Base-by-base conservation (phyloP, 2,888 invertebrate species). In the Lycocerus yunnanus region DNA sequence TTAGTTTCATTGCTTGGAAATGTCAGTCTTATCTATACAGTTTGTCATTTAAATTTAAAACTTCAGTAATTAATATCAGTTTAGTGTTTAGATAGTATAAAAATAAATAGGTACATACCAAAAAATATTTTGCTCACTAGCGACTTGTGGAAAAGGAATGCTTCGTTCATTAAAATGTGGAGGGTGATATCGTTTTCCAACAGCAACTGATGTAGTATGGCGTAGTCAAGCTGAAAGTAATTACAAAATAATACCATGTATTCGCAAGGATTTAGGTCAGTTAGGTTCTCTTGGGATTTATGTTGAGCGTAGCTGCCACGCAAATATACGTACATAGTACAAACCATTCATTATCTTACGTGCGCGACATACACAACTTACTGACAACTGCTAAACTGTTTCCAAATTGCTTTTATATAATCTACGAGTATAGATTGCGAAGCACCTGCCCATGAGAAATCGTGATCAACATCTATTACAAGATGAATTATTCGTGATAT, bases 131-230 rank as follows among this genome's bases (percentile, higher is more conserved):
- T 94, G 72, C 91, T 90, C 6, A 92, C 90, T 60, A 93, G 90
- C 76, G 91, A 90, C 85, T 93, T 95, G 67, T 93, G 92, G 77
- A 95, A 89, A 72, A 90, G 90, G 84, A 96, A 95, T 80, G 95
- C 93, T 11, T 92, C 92, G 82, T 95, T 92, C 91, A 95, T 95
- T 24, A 97, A 85, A 75, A 96, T 92, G 84, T 97, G 96, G 0
- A 97, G 88, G 3, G 92, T 93, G 73, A 95, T 92, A 1, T 93
- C 94, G 84, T 92, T 93, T 86, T 96, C 96, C 81, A 93, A 89
- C 84, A 97, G 88, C 79, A 93, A 92, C 88, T 96, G 94, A 83
- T 94, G 91, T 73, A 96, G 90, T 20, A 94, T 94, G 2, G 94
- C 92, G 84, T 95, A 96, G 86, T 96, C 96, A 86, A 94, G 87